Base-by-base conservation (phyloP, 1,140 invertebrate genomes). In the Ditylenchus dipsaci region DNA sequence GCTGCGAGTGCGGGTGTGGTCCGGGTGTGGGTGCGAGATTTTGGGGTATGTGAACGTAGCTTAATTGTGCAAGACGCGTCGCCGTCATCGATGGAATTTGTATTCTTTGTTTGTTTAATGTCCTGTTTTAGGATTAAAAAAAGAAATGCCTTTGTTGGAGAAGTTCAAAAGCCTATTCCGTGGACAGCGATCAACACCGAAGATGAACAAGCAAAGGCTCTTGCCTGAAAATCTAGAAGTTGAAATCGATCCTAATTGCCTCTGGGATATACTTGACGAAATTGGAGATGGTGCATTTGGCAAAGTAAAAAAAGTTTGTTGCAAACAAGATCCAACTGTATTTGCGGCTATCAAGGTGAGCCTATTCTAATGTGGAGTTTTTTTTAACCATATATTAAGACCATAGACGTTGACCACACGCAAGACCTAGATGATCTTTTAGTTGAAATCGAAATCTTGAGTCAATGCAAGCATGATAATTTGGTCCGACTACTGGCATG, bases 211-310 rank as follows among this genome's bases (percentile, higher is more conserved):
- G 3, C 33, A 92, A 84, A 90, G 90, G 83, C 89, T 89, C 72
- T 87, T 92, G 17, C 93, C 90, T 78, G 90, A 91, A 83, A 92
- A 93, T 84, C 92, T 95, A 72, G 89, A 90, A 77, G 92, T 92
- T 88, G 93, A 96, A 82, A 88, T 89, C 72, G 89, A 92, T 85
- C 94, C 95, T 0, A 88, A 89, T 73, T 90, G 93, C 75, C 87
- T 89, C 79, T 99, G 95, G 95, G 91, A 94, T 74, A 92, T 97
- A 87, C 87, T 96, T 75, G 93, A 93, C 30, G 95, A 97, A 86
- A 87, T 99, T 61, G 95, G 95, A 58, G 95, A 98, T 86, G 95
- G 95, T 67, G 94, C 95, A 47, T 99, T 98, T 85, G 95, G 95
- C 33, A 97, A 96, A 89, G 92, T 94, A 68, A 90, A 89, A 76